Percentiles rank a stretch among this genome's conserved stretches.
phyloP scores from a whole-genome alignment of 2,888 invertebrate genomes.

The Papilio gigon region DNA sequence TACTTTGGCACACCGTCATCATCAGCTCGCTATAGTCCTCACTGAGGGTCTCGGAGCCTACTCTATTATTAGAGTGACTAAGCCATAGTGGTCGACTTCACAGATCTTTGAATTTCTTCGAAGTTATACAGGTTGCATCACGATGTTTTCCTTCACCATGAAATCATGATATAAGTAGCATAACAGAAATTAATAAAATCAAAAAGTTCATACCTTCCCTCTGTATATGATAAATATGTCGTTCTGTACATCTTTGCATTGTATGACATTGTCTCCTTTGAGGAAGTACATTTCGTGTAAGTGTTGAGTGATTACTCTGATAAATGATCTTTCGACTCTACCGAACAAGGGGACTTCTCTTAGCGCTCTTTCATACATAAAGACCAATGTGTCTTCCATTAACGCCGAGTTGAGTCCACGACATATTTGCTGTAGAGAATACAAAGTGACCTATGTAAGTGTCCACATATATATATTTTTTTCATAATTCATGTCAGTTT shows the following conservation, averaged over 20 bases:
- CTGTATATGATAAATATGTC: conserved; percentile 78
- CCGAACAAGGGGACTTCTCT: conserved; percentile 80
- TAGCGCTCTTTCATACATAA: conserved; percentile 78
- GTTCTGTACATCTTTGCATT: conserved; percentile 74
- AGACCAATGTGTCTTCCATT: conserved; percentile 80
- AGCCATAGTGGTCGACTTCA: too few species aligned
- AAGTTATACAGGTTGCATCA: too few species aligned
- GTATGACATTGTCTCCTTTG: conserved; percentile 76
- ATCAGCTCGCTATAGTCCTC: too few species aligned
- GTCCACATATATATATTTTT: neutral
- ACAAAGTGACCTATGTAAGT: neutral
- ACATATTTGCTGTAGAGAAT: conserved; percentile 66
- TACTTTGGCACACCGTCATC: too few species aligned
- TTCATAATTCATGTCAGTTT: neutral
- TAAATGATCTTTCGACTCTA: conserved; percentile 78
- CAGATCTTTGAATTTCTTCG: too few species aligned
- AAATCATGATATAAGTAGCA: too few species aligned
- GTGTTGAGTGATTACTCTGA: conserved; percentile 79
- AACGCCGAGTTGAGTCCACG: conserved; percentile 77
- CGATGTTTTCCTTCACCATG: too few species aligned
- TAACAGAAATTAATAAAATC: too few species aligned
- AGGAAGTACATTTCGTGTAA: conserved; percentile 78
- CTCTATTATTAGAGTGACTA: too few species aligned
- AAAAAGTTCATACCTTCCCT: conserved; percentile 80
- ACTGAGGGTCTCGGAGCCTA: too few species aligned